Evolutionary conservation across 1,140 invertebrate genomes (phyloP).

Genomic region (Calliopsis andreniformis): DNA sequence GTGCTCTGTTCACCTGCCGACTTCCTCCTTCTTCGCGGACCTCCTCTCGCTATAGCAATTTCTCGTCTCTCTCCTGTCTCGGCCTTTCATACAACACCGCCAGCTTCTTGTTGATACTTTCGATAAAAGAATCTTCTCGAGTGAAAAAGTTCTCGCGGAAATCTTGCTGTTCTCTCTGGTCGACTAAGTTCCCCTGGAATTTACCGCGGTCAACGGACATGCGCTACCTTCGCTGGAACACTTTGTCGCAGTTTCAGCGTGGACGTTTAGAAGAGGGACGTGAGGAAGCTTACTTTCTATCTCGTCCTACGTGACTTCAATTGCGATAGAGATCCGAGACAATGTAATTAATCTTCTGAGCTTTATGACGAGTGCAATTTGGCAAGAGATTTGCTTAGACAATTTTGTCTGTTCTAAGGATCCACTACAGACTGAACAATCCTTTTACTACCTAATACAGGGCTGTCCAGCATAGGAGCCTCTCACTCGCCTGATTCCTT

Average conservation of each 20-base stretch:
- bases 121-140: constrained; percentile 38
- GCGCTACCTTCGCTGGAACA: background rate
- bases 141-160: constrained; percentile 11
- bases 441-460: too few relatives aligned
- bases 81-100: constrained; percentile 22
- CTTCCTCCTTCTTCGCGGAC: constrained; percentile 3
- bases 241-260: background rate
- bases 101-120: constrained; percentile 24
- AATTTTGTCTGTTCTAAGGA: too few relatives aligned
- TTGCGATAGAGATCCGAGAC: too few relatives aligned
- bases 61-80: constrained; percentile 6
- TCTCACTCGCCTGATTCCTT: too few relatives aligned
- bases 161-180: constrained; percentile 5
- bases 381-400: too few relatives aligned
- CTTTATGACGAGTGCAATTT: too few relatives aligned
- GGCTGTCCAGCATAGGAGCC: too few relatives aligned
- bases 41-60: constrained; percentile 14
- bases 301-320: too few relatives aligned
- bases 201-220: background rate
- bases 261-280: background rate
- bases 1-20: constrained; percentile 45
- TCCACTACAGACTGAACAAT: too few relatives aligned
- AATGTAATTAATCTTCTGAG: too few relatives aligned
- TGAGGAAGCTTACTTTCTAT: too few relatives aligned
- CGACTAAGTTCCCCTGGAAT: constrained; percentile 11